These are phyloP conservation scores for Thelaira solivaga DNA, from an alignment of 2,888 invertebrate species.

Conservation along the genomic window DNA sequence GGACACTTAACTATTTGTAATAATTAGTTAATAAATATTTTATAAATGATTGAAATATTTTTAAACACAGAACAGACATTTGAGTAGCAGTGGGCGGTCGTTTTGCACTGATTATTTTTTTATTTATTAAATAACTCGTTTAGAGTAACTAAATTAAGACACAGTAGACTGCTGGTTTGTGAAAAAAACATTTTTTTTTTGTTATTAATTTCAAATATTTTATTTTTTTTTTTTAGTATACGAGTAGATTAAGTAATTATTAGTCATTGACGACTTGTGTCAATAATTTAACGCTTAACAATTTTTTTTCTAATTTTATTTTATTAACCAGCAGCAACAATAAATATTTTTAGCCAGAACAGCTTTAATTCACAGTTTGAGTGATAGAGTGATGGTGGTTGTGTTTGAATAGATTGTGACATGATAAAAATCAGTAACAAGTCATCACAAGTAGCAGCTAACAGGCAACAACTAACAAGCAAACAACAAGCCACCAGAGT, in stretches of 20 bases:
- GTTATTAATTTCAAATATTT: slow-evolving; percentile 30
- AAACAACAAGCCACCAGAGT: neutral
- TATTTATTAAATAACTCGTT: neutral
- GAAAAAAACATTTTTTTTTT: slow-evolving; percentile 6
- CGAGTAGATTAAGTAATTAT: slow-evolving; percentile 32
- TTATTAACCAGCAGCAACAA: slow-evolving; percentile 16
- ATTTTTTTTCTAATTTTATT: too few species aligned
- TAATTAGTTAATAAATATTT: slow-evolving; percentile 3
- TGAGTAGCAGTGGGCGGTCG: slow-evolving; percentile 29
- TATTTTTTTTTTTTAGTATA: too few species aligned
- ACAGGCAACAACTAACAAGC: neutral
- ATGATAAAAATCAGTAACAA: slow-evolving; percentile 32
- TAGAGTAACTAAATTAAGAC: neutral
- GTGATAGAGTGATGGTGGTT: slow-evolving; percentile 27
- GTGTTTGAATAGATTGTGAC: slow-evolving; percentile 39
- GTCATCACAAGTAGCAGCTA: neutral
- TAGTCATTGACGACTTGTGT: slow-evolving; percentile 35
- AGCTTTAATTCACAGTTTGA: too few species aligned
- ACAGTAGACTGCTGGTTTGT: neutral
- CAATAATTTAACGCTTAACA: slow-evolving; percentile 56
- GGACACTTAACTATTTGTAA: slow-evolving; percentile 17
- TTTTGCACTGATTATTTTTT: slow-evolving; percentile 43
- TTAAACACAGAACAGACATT: neutral
- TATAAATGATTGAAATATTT: neutral
- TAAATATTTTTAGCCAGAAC: neutral